These are phyloP conservation scores for Neotoma lepida DNA, from an alignment of 2,113 vertebrate species.

Conservation along the genomic window DNA sequence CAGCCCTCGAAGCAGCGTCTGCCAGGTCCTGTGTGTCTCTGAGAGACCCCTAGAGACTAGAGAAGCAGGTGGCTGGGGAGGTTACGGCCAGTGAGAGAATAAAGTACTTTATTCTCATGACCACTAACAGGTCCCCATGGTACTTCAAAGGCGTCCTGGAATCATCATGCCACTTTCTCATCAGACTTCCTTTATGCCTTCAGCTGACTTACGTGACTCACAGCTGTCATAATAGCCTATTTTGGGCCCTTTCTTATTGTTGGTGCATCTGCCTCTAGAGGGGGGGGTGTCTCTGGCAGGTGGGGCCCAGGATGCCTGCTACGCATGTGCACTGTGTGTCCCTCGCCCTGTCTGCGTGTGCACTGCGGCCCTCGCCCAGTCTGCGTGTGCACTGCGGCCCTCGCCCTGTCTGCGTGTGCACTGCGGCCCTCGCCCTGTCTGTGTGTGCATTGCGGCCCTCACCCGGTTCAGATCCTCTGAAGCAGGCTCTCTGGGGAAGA, in stretches of 20 bases:
- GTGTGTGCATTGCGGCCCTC: not conserved
- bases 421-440: too few species aligned
- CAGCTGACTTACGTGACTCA: not conserved
- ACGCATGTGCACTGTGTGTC: not conserved
- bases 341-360: too few species aligned
- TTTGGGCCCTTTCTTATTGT: not conserved
- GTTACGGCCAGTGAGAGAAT: not conserved
- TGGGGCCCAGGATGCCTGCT: too few species aligned
- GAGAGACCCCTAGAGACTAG: not conserved
- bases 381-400: too few species aligned
- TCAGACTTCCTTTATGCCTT: conserved; percentile 16
- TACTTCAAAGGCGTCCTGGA: not conserved
- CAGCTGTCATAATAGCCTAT: not conserved
- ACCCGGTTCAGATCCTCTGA: not conserved
- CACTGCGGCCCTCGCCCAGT: too few species aligned
- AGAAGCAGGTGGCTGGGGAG: not conserved
- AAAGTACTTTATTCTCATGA: not conserved
- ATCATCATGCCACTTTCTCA: not conserved
- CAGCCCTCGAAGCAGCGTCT: too few species aligned
- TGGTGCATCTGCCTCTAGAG: not conserved
- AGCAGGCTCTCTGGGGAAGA: not conserved
- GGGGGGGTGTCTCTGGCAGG: not conserved
- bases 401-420: too few species aligned
- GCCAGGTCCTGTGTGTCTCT: not conserved
- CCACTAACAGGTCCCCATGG: not conserved